Conservation (phyloP, 1,140 invertebrate genomes). For the Idris sp. region DNA sequence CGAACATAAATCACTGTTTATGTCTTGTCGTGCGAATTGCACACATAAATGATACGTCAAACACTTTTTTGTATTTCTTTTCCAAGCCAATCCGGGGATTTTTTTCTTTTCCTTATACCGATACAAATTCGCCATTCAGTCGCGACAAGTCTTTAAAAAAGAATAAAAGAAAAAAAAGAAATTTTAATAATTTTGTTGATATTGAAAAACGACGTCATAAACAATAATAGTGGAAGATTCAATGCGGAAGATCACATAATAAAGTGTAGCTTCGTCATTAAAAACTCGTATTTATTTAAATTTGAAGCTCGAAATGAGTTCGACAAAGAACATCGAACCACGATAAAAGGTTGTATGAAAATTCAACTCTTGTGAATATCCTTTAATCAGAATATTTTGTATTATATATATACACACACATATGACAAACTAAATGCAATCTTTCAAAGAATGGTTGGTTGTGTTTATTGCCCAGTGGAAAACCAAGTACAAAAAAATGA, state of each 20-base stretch:
- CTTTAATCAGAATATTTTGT: slow-evolving; percentile 52
- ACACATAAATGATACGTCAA: no score
- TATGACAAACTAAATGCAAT: slow-evolving; percentile 21
- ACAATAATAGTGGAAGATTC: slow-evolving; percentile 67
- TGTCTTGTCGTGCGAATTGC: no score
- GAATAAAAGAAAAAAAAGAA: no score
- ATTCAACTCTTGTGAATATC: slow-evolving; percentile 39
- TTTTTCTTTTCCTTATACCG: no score
- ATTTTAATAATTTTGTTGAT: no score
- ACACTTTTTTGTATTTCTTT: no score
- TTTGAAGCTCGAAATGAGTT: slow-evolving; percentile 55
- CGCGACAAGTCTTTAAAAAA: no score
- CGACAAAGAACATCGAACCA: slow-evolving; percentile 1
- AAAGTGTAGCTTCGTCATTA: slow-evolving; percentile 32
- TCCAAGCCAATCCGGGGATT: no score
- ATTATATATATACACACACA: no score
- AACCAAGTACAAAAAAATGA: no score
- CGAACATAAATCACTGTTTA: no score
- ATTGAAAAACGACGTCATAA: slow-evolving; percentile 37
- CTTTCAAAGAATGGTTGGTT: slow-evolving; percentile 13
- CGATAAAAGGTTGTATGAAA: slow-evolving; percentile 50
- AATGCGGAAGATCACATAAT: slow-evolving; percentile 57
- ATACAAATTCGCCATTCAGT: no score
- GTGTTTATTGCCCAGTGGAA: slow-evolving; percentile 25
- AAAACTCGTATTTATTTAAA: slow-evolving; percentile 16